A percentile compares a stretch with the other conserved stretches of the same genome.
Evolutionary conservation across 1,140 invertebrate species (phyloP).

Genomic region (Bombus fervidus): DNA sequence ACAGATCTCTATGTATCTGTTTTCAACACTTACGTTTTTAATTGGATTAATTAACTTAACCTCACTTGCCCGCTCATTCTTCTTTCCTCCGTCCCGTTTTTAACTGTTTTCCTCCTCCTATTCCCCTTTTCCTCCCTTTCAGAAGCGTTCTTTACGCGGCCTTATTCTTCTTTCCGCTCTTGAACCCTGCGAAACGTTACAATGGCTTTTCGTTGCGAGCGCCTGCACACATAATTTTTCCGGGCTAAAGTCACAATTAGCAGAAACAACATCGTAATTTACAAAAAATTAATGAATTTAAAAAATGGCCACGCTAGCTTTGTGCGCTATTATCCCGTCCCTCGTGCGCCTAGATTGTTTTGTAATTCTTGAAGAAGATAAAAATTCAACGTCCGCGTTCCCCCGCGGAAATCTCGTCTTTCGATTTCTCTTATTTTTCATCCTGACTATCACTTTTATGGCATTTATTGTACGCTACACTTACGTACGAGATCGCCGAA

Average conservation of each 20-base stretch:
- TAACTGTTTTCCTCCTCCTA: neutral
- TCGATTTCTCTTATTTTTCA: too few species aligned
- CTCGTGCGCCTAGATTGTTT: neutral
- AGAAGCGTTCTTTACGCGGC: constrained; percentile 19
- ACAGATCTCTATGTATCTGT: neutral
- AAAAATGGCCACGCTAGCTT: neutral
- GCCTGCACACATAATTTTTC: constrained; percentile 1
- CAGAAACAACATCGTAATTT: constrained; percentile 17
- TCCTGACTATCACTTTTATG: neutral
- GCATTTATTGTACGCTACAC: neutral
- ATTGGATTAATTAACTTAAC: constrained; percentile 42
- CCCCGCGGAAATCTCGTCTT: neutral
- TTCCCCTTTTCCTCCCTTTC: constrained; percentile 10
- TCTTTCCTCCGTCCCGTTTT: neutral
- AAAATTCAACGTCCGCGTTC: neutral
- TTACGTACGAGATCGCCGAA: neutral
- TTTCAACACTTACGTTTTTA: constrained; percentile 35
- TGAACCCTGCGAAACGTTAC: constrained; percentile 6
- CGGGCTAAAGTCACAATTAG: constrained; percentile 12
- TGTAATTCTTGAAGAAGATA: neutral
- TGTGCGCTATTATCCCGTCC: neutral
- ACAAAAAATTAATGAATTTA: constrained; percentile 16
- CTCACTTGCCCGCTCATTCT: neutral
- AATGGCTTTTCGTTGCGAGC: constrained; percentile 31
- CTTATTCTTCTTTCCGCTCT: constrained; percentile 31